These are phyloP conservation scores for Mormyrops boulengeri DNA, from an alignment of 2,797 vertebrate genomes.

Conservation along the genomic window DNA sequence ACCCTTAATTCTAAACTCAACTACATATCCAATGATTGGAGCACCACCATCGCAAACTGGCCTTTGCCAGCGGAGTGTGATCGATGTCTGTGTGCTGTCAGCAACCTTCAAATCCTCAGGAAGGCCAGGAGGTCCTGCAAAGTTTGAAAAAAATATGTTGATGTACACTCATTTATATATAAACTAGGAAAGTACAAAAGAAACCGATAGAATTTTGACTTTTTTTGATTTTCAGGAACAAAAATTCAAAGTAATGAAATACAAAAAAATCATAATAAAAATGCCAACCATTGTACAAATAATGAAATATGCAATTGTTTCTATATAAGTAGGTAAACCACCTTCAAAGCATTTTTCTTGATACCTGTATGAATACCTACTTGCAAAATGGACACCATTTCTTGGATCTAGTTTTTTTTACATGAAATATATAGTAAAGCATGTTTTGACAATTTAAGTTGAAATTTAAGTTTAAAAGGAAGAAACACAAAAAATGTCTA, in stretches of 20 bases:
- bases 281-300: background rate
- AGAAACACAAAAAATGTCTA: background rate
- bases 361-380: background rate
- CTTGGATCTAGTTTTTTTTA: background rate
- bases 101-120: conserved; percentile 85
- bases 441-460: background rate
- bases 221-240: background rate
- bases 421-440: background rate
- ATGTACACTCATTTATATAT: conserved; percentile 13
- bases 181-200: background rate
- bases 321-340: background rate
- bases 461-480: background rate
- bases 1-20: conserved; percentile 79
- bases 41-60: conserved; percentile 89
- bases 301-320: background rate
- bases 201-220: background rate
- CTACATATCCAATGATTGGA: conserved; percentile 90
- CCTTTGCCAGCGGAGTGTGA: conserved; percentile 87
- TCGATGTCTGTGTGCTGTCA: conserved; percentile 81
- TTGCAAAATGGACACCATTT: background rate
- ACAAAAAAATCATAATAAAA: background rate
- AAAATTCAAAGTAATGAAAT: background rate
- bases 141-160: background rate
- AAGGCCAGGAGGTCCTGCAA: conserved; percentile 86
- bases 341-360: background rate